These are phyloP conservation scores for Ladona fulva DNA, from an alignment of 1,140 invertebrate genomes.

Conservation along the genomic window DNA sequence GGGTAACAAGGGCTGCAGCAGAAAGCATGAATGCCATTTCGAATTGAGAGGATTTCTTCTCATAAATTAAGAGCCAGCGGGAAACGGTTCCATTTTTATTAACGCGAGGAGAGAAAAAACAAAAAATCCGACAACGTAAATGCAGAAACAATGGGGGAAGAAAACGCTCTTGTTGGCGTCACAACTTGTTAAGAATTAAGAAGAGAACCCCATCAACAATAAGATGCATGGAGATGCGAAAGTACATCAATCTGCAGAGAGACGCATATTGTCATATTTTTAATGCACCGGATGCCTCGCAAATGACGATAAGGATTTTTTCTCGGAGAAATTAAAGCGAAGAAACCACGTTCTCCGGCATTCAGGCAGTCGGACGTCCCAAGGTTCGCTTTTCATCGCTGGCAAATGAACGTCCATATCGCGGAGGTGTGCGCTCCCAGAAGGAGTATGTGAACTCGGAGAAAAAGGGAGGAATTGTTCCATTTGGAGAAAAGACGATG, in stretches of 20 bases:
- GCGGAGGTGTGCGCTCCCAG: not conserved
- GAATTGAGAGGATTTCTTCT: too few relatives aligned
- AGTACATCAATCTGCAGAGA: not conserved
- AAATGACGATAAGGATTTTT: not conserved
- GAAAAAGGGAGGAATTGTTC: not conserved
- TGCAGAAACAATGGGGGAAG: too few relatives aligned
- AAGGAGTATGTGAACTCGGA: slow-evolving; percentile 2
- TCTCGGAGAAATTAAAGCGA: not conserved
- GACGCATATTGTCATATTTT: not conserved
- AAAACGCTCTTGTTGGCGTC: too few relatives aligned
- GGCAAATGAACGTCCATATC: slow-evolving; percentile 19
- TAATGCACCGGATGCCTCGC: not conserved
- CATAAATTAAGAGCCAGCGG: too few relatives aligned
- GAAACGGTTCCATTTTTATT: too few relatives aligned
- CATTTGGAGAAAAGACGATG: slow-evolving; percentile 20
- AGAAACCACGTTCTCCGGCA: not conserved
- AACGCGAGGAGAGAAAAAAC: too few relatives aligned
- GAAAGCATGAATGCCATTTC: too few relatives aligned
- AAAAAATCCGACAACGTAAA: too few relatives aligned
- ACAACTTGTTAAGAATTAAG: too few relatives aligned
- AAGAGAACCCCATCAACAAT: not conserved
- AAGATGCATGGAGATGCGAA: not conserved
- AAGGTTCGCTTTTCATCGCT: too few relatives aligned
- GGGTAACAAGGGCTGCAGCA: too few relatives aligned
- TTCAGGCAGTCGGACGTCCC: too few relatives aligned